Evolutionary conservation across 1,140 invertebrate species (phyloP).

Genomic region (Mya arenaria): DNA sequence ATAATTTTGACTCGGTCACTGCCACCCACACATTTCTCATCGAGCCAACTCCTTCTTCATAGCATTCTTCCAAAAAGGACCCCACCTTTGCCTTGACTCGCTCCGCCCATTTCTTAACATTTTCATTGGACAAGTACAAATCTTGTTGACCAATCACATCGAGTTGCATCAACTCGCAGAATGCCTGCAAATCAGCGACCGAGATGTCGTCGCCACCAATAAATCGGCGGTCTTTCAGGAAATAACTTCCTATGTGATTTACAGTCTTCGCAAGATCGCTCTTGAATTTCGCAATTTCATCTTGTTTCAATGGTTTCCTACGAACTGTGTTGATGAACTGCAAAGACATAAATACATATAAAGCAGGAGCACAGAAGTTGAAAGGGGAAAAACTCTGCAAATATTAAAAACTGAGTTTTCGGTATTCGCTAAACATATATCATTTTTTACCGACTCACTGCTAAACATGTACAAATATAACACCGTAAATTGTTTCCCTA

Average conservation of each 20-base stretch:
- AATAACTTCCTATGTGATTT: conserved; percentile 24
- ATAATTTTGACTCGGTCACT: conserved; percentile 1
- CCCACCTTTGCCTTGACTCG: conserved; percentile 12
- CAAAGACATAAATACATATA: background rate
- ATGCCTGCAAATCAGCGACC: conserved; percentile 20
- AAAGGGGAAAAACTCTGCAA: too few relatives aligned
- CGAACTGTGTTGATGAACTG: conserved; percentile 27
- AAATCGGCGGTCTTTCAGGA: conserved; percentile 22
- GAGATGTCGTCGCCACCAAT: conserved; percentile 28
- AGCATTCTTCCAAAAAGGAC: conserved; percentile 10
- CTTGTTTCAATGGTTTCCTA: background rate
- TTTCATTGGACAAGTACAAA: conserved; percentile 13
- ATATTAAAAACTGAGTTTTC: too few relatives aligned
- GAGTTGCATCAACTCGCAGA: conserved; percentile 39
- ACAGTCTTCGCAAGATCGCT: background rate
- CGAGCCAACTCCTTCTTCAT: background rate
- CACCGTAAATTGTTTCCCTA: too few relatives aligned
- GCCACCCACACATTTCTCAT: conserved; percentile 18
- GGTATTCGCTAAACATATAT: too few relatives aligned
- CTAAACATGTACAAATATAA: too few relatives aligned
- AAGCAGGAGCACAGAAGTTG: too few relatives aligned
- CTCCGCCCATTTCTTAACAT: conserved; percentile 8
- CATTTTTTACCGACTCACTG: too few relatives aligned
- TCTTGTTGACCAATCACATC: conserved; percentile 1
- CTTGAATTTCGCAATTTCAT: conserved; percentile 2